Conservation (phyloP, 2,888 invertebrate genomes). For the Aproaerema taeniolella region DNA sequence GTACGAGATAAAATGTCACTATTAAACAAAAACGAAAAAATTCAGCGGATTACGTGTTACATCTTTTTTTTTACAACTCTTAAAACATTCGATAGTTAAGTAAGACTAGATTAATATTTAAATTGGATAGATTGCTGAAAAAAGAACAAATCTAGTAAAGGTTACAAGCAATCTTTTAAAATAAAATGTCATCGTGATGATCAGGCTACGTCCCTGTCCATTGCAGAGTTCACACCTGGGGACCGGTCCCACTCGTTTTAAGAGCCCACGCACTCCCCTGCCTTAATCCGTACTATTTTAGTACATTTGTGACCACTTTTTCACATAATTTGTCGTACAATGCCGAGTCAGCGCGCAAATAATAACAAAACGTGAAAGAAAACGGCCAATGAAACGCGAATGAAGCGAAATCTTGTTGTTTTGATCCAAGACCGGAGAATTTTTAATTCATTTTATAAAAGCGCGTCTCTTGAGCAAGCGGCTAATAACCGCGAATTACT, state of each 20-base stretch:
- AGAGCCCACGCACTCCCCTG: conserved; percentile 61
- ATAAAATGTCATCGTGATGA: too few species aligned
- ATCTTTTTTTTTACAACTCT: too few species aligned
- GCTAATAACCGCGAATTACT: conserved; percentile 54
- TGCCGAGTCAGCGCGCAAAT: background rate
- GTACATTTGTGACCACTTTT: conserved; percentile 18
- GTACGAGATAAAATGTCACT: too few species aligned
- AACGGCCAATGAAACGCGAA: background rate
- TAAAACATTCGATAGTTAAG: too few species aligned
- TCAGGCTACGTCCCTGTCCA: conserved; percentile 47
- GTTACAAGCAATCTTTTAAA: too few species aligned
- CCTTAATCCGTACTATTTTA: conserved; percentile 28
- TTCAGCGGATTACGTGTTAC: too few species aligned
- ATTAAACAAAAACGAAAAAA: too few species aligned
- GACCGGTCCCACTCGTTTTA: conserved; percentile 70
- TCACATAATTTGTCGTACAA: background rate
- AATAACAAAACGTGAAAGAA: background rate
- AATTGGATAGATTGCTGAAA: too few species aligned
- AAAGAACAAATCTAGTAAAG: too few species aligned
- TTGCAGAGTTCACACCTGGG: conserved; percentile 56
- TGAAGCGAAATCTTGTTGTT: background rate
- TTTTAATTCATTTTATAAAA: conserved; percentile 33
- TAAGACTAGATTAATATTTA: too few species aligned
- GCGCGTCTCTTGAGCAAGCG: conserved; percentile 40
- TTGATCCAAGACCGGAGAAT: background rate